Base-by-base conservation (phyloP, 2,113 vertebrate genomes). In the Platichthys stellatus region DNA sequence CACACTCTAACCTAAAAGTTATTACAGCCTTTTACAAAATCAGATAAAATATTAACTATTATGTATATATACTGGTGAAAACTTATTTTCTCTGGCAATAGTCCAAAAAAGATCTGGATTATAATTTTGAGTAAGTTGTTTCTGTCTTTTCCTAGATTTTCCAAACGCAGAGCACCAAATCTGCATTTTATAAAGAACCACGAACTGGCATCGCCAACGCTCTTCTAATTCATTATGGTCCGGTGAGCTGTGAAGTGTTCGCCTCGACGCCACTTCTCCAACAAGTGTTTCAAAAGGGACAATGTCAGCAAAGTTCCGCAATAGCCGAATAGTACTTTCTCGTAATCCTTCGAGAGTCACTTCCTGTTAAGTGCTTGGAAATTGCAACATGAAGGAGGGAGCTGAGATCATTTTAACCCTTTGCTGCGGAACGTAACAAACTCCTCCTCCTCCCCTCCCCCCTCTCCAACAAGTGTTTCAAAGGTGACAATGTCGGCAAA, bases 341-440 rank as follows among this genome's bases (percentile, higher is more conserved):
- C 60, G 69, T 81, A 87, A 87, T 85, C 63, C 61, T 45, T 45
- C 1, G 24, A 64, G 80, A 85, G 62, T 83, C 77, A 81, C 75
- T 74, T 82, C 75, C 80, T 59, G 65, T 9, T 5, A 47, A 62
- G 40, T 72, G 18, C 40, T 38, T 70, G 13, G 43, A 69, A 47
- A 35, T 81, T 83, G 74, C 82, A 74, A 76, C 68, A 83, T 82
- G 40, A 26, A 64, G 73, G 26, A 67, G 73, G 17, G 6, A 74
- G 24, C 56, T 69, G 21, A 15, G 26, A 76, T 23, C 40, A 31
- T 60, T 77, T 67, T 61, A 79, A 62, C 64, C 28, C 24, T 63
- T 31, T 31, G 6, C 6, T 31, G 31, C 31, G 31, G 31, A 31
- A 31, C 28, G 28, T 6, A 31, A 7, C 28, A 31, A 31, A 31